Conservation (phyloP, 2,113 vertebrate species). For the Martes martes region DNA sequence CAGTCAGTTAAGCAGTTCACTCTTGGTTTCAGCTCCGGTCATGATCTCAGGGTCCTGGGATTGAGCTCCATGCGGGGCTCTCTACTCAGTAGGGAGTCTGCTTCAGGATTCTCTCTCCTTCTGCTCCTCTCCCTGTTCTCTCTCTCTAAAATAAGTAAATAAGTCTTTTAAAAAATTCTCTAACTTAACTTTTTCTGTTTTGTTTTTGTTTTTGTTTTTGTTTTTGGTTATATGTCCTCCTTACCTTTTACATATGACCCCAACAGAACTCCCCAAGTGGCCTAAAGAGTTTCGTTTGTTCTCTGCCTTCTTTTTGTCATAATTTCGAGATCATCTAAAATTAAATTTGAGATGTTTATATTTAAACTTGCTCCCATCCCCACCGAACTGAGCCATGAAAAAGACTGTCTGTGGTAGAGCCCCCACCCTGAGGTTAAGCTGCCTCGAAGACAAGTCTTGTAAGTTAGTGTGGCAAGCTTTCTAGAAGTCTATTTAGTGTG, state of each 20-base stretch:
- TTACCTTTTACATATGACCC: neutral
- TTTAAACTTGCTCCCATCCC: neutral
- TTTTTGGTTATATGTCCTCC: neutral
- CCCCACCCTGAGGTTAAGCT: neutral
- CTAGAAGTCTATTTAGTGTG: neutral
- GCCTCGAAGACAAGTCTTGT: neutral
- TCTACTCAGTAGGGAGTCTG: neutral
- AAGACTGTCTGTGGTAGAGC: neutral
- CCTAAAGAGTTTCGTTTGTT: neutral
- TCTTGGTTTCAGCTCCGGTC: neutral
- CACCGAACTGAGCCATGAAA: neutral
- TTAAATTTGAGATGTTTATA: neutral
- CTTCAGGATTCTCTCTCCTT: neutral
- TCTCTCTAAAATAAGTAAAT: neutral
- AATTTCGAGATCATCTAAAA: slow-evolving; percentile 4
- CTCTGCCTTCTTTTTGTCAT: neutral
- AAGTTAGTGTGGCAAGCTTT: neutral
- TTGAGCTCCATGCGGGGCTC: neutral
- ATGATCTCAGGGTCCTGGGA: neutral
- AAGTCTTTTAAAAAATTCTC: neutral
- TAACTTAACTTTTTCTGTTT: neutral
- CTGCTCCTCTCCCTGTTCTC: neutral
- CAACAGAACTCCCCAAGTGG: neutral
- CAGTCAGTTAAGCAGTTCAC: neutral
- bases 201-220: neutral